Base-by-base conservation (phyloP, 2,797 vertebrate species). In the Sebastes flavidus region DNA sequence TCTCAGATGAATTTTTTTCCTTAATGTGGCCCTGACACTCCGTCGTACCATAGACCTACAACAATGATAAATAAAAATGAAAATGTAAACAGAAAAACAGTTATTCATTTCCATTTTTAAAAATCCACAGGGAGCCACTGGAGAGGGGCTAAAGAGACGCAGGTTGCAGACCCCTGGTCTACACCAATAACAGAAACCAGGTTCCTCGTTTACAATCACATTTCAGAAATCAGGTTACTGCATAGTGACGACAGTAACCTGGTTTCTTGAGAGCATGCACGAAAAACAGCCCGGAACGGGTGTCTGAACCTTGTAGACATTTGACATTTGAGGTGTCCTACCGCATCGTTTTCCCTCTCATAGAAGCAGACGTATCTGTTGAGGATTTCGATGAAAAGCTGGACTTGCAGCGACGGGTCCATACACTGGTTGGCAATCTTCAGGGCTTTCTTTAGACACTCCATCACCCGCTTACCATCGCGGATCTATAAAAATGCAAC, bases 381-480 rank as follows among this genome's bases (percentile, higher is more conserved):
- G 87, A 99, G 97, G 92, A 99, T 99, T 94, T 99, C 98, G 81
- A 98, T 99, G 96, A 99, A 99, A 68, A 99, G 98, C 30, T 99
- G 99, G 49, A 99, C 98, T 94, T 99, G 99, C 88, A 99, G 95
- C n/a, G 99, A 99, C 1, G 97, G 97, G 86, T 99, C 99, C 98
- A 99, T 99, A 93, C 99, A 99, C 94, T 99, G 99, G 91, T 99
- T 99, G 81, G 98, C 99, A 60, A 99, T 99, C 95, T 99, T 99
- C 87, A 99, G 94, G 9, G 99, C 98, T 89, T 99, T 99, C 94
- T 99, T 99, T 82, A 99, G 91, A 91, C 99, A 99, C 86, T 99
- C 99, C 98, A 99, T 99, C 80, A 99, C 99, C 70, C 98, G 96
- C 75, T 99, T 99, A 16, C 98, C 98, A 77, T 99, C 98, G 12